A percentile compares a stretch with the other conserved stretches of the same genome.
phyloP scores from a whole-genome alignment of 2,113 vertebrate species.

The Lutjanus erythropterus region DNA sequence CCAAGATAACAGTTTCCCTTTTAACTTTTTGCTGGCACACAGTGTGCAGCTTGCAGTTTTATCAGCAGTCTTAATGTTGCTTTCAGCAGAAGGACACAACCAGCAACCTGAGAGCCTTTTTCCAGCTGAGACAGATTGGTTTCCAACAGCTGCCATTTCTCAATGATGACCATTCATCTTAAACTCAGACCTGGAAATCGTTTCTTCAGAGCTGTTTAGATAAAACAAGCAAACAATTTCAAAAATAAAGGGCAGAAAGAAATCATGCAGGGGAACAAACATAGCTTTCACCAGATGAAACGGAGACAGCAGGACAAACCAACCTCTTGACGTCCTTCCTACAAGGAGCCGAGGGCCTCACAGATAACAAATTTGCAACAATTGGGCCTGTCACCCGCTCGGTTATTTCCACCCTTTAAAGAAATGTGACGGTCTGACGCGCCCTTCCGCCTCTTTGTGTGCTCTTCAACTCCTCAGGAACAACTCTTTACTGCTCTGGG shows the following conservation, averaged over 20 bases:
- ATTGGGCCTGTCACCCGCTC: conserved; percentile 24
- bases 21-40: neutral
- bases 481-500: neutral
- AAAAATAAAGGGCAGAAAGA: conserved; percentile 6
- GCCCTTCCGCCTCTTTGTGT: conserved; percentile 28
- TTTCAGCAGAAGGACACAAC: neutral
- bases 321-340: conserved; percentile 44
- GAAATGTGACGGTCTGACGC: conserved; percentile 7
- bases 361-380: conserved; percentile 24
- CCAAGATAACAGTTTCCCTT: neutral
- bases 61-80: neutral
- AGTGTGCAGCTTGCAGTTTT: neutral
- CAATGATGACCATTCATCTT: conserved; percentile 14
- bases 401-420: conserved; percentile 54
- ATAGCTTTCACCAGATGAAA: conserved; percentile 32
- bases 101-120: neutral
- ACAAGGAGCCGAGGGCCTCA: conserved; percentile 1
- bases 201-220: neutral
- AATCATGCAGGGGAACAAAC: neutral
- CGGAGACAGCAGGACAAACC: conserved; percentile 42
- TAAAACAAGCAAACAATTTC: conserved; percentile 19
- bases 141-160: neutral
- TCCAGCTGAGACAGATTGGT: conserved; percentile 6
- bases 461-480: neutral
- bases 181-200: neutral